Conservation (phyloP, 2,888 invertebrate species). For the Tolmerus cingulatus region DNA sequence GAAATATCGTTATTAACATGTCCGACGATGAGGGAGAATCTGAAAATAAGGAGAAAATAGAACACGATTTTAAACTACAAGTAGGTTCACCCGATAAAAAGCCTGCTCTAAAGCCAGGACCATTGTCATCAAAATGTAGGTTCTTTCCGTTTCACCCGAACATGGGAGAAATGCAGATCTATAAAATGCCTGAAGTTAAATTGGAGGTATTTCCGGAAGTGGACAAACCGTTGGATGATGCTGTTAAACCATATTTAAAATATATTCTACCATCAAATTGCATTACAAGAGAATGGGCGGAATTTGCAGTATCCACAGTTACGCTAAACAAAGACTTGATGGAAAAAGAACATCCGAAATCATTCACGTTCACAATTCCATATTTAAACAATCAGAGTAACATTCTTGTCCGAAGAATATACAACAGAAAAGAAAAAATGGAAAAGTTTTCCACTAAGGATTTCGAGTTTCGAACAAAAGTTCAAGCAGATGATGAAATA, state of each 20-base stretch:
- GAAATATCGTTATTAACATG: slow-evolving; percentile 26
- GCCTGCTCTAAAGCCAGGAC: slow-evolving; percentile 57
- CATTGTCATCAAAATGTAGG: slow-evolving; percentile 58
- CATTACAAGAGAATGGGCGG: slow-evolving; percentile 62
- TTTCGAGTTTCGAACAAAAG: slow-evolving; percentile 54
- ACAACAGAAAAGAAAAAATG: slow-evolving; percentile 57
- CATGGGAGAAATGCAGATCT: slow-evolving; percentile 58
- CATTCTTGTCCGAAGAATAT: slow-evolving; percentile 66
- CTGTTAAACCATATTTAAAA: slow-evolving; percentile 61
- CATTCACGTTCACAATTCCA: slow-evolving; percentile 67
- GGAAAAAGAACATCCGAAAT: slow-evolving; percentile 55
- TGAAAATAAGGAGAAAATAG: neutral
- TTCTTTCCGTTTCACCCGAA: slow-evolving; percentile 54
- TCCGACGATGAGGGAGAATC: neutral
- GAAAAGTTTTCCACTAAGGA: slow-evolving; percentile 50
- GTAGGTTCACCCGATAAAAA: neutral
- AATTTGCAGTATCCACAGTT: slow-evolving; percentile 60
- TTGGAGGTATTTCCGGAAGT: slow-evolving; percentile 59
- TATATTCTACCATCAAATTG: slow-evolving; percentile 59
- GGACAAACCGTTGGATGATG: slow-evolving; percentile 58
- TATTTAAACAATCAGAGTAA: slow-evolving; percentile 69
- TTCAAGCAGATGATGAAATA: slow-evolving; percentile 48
- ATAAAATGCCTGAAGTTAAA: slow-evolving; percentile 60
- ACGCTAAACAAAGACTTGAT: slow-evolving; percentile 44
- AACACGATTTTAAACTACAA: neutral